phyloP scores from a whole-genome alignment of 2,888 invertebrate genomes.

The Dynastes grantii region DNA sequence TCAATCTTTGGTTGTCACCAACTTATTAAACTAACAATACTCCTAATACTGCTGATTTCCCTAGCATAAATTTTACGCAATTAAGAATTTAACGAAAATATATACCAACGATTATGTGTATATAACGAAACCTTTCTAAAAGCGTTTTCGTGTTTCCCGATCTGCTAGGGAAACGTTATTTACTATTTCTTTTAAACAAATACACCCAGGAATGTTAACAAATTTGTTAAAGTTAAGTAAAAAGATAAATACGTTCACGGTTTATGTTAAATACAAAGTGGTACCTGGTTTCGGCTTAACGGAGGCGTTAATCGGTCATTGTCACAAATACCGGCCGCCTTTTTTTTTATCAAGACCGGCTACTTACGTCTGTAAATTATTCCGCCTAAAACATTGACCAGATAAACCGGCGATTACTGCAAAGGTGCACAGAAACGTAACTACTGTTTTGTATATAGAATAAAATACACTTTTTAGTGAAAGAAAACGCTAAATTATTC shows the following conservation, averaged over 20 bases:
- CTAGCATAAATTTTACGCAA: too few relatives aligned
- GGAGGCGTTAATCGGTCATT: slow-evolving; percentile 31
- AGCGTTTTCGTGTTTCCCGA: too few relatives aligned
- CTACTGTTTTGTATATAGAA: too few relatives aligned
- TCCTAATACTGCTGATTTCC: too few relatives aligned
- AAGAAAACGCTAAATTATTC: too few relatives aligned
- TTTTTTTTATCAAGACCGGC: slow-evolving; percentile 3
- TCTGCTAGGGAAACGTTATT: too few relatives aligned
- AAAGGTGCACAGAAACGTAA: background rate
- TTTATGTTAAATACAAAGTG: slow-evolving; percentile 6
- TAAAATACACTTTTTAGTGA: too few relatives aligned
- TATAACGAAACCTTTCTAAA: too few relatives aligned
- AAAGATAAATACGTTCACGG: background rate
- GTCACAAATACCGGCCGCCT: slow-evolving; percentile 14
- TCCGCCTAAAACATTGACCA: background rate
- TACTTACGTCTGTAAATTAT: slow-evolving; percentile 4
- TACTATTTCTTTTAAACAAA: background rate
- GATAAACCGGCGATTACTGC: slow-evolving; percentile 16
- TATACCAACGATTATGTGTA: too few relatives aligned
- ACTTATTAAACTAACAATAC: too few relatives aligned
- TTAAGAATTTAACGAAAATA: too few relatives aligned
- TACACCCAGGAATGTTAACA: background rate
- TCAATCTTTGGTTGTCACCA: too few relatives aligned
- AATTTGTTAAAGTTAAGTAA: slow-evolving; percentile 1
- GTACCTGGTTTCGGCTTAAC: background rate